Conservation (phyloP, 1,140 invertebrate genomes). For the Oedothorax gibbosus region DNA sequence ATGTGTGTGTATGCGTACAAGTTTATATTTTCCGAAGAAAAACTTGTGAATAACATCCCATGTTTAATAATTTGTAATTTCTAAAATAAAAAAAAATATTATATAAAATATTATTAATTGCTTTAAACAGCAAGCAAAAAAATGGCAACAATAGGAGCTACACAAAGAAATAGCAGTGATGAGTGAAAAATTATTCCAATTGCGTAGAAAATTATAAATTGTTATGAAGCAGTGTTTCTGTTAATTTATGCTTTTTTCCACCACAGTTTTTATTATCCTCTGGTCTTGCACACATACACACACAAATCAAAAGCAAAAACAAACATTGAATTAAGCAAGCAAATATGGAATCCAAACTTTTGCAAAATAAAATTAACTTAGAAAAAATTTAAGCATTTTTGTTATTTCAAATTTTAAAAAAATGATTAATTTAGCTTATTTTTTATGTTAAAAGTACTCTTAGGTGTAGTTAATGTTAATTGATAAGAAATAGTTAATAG, state of each 20-base stretch:
- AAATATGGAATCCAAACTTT: neutral
- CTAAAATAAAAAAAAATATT: neutral
- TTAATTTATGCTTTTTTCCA: constrained; percentile 23
- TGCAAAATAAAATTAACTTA: no score
- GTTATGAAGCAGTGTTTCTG: neutral
- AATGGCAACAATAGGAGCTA: neutral
- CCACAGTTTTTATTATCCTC: constrained; percentile 55
- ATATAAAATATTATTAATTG: neutral
- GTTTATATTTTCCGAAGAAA: neutral
- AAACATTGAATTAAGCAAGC: constrained; percentile 25
- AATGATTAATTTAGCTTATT: no score
- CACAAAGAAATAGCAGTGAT: constrained; percentile 4
- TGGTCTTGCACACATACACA: constrained; percentile 58
- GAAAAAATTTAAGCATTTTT: no score
- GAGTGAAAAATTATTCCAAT: neutral
- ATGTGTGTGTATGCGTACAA: constrained; percentile 52
- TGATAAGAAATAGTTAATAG: no score
- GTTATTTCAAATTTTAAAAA: no score
- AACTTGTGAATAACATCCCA: neutral
- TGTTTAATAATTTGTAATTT: neutral
- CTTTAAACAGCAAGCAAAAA: neutral
- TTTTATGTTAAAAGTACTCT: no score
- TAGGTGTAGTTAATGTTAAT: no score
- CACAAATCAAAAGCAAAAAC: constrained; percentile 43
- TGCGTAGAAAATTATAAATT: constrained; percentile 29